phyloP scores from a whole-genome alignment of 1,140 invertebrate species.

The Zaprionus taronus region DNA sequence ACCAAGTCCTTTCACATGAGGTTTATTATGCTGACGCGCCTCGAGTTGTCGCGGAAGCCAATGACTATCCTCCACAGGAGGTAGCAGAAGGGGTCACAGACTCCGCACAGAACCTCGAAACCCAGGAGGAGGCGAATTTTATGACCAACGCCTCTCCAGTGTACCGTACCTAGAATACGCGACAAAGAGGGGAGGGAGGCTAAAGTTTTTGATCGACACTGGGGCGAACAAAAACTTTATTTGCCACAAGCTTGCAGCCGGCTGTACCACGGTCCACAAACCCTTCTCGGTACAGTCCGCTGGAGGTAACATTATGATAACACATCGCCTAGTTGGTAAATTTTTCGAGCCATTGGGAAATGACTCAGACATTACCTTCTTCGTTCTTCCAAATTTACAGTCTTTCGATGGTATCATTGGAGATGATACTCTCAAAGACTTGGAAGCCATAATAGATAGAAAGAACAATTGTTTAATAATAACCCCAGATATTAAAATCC shows the following conservation, averaged over 20 bases:
- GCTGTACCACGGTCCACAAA: not conserved
- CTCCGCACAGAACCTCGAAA: no score
- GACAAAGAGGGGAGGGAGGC: no score
- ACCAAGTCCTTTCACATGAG: no score
- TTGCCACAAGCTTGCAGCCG: not conserved
- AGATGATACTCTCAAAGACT: not conserved
- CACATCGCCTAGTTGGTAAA: not conserved
- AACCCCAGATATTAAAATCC: not conserved
- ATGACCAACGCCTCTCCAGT: no score
- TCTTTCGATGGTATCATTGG: conserved; percentile 12
- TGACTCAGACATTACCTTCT: not conserved
- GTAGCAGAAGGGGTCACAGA: no score
- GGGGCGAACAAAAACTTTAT: conserved; percentile 7
- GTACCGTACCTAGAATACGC: no score
- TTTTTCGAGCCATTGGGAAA: not conserved
- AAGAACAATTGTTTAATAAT: not conserved
- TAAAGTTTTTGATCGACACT: no score
- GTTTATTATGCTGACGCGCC: no score
- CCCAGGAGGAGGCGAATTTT: no score
- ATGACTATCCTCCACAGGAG: no score
- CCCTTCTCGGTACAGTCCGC: not conserved
- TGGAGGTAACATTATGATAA: not conserved
- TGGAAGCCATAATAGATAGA: not conserved
- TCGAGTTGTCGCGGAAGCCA: no score
- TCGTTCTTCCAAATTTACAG: not conserved